A percentile compares a stretch with the other conserved stretches of the same genome.
These are phyloP conservation scores for Tenrec ecaudatus DNA, from an alignment of 2,113 vertebrate genomes.

Conservation along the genomic window DNA sequence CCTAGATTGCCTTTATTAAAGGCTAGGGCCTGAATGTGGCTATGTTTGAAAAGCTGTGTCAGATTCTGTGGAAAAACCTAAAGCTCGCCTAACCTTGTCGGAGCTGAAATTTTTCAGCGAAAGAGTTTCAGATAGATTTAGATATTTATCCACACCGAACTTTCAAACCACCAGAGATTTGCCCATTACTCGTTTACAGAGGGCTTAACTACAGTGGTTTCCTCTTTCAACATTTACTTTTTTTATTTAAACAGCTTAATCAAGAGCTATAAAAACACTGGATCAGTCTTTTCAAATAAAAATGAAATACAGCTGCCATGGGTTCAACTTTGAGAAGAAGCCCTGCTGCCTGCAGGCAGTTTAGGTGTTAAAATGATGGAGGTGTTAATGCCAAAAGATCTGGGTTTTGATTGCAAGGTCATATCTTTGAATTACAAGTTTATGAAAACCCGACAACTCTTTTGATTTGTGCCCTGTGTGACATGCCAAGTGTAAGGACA, in stretches of 20 bases:
- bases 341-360: background rate
- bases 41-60: constrained; percentile 64
- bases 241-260: constrained; percentile 78
- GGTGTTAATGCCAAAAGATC: constrained; percentile 28
- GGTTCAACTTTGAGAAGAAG: constrained; percentile 57
- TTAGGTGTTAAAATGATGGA: constrained; percentile 25
- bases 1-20: constrained; percentile 53
- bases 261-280: constrained; percentile 70
- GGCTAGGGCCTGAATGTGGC: constrained; percentile 45
- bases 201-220: constrained; percentile 73
- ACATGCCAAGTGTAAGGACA: background rate
- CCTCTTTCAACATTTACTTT: constrained; percentile 78
- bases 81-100: constrained; percentile 53
- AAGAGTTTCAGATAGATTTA: constrained; percentile 68
- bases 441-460: background rate
- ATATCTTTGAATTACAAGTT: constrained; percentile 43
- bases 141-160: constrained; percentile 69
- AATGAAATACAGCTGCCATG: constrained; percentile 67
- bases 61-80: constrained; percentile 59
- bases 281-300: constrained; percentile 75
- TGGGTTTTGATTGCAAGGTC: constrained; percentile 38
- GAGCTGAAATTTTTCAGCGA: constrained; percentile 65
- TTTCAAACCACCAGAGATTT: constrained; percentile 66
- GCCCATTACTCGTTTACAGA: constrained; percentile 67
- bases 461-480: background rate